Percentiles rank a stretch among this genome's conserved stretches.
Conservation (phyloP, 2,113 vertebrate species). For the Steatornis caripensis region DNA sequence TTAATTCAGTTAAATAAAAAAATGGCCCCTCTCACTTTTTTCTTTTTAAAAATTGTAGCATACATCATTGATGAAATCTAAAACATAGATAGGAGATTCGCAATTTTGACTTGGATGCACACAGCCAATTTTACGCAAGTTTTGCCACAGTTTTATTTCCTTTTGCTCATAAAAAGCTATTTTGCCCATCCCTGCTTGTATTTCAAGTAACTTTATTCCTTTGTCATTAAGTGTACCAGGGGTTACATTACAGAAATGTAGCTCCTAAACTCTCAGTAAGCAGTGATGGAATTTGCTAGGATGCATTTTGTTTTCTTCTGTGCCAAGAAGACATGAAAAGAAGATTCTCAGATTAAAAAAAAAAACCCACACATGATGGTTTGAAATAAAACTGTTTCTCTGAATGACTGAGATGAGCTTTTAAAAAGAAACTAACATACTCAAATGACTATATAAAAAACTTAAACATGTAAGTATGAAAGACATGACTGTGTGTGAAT, state of each 20-base stretch:
- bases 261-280: neutral
- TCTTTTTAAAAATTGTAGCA: neutral
- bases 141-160: neutral
- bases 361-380: neutral
- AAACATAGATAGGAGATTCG: neutral
- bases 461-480: neutral
- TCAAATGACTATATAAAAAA: neutral
- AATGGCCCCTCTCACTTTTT: fast-evolving
- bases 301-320: neutral
- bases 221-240: neutral
- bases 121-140: neutral
- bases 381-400: neutral
- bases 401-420: neutral
- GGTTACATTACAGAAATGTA: neutral
- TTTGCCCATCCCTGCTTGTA: neutral
- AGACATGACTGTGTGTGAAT: neutral
- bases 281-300: neutral
- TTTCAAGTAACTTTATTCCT: neutral
- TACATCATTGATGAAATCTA: neutral
- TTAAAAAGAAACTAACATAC: neutral
- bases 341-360: neutral
- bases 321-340: neutral
- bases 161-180: neutral
- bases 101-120: neutral
- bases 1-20: neutral